These are phyloP conservation scores for Galeruca laticollis DNA, from an alignment of 2,888 invertebrate species.

Conservation along the genomic window DNA sequence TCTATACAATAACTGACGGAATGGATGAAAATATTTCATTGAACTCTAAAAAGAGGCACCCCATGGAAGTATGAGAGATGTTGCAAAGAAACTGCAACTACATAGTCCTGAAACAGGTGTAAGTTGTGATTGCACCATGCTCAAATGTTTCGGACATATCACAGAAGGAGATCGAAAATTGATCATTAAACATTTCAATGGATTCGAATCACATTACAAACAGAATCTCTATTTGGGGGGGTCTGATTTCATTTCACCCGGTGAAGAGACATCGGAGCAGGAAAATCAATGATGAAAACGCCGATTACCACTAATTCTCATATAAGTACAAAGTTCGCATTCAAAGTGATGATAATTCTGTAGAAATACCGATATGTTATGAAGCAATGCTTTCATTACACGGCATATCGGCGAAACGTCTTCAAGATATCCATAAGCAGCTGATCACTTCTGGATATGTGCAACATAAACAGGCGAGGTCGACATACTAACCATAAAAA, in stretches of 20 bases:
- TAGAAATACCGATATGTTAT: no score
- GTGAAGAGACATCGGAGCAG: conserved; percentile 19
- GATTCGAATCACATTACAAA: conserved; percentile 21
- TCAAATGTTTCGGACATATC: no score
- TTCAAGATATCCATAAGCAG: conserved; percentile 20
- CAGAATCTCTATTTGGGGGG: conserved; percentile 31
- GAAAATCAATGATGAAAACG: no score
- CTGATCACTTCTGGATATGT: conserved; percentile 4
- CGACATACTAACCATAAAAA: no score
- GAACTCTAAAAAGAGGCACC: conserved; percentile 14
- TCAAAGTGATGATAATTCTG: no score
- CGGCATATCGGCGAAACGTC: no score
- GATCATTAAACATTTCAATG: no score
- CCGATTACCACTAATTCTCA: conserved; percentile 6
- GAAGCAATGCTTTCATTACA: no score
- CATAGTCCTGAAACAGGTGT: conserved; percentile 15
- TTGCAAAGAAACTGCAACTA: conserved; percentile 6
- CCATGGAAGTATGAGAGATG: conserved; percentile 22
- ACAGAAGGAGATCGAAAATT: no score
- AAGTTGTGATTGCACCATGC: no score
- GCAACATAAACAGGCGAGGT: conserved; percentile 13
- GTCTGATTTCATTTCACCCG: conserved; percentile 24
- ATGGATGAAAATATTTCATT: no score
- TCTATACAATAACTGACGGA: no score
- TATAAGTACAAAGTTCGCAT: conserved; percentile 14